Evolutionary conservation across 2,113 vertebrate genomes (phyloP), one percentile per base, ranked within the genome.

Genomic region (Recurvirostra avosetta): DNA sequence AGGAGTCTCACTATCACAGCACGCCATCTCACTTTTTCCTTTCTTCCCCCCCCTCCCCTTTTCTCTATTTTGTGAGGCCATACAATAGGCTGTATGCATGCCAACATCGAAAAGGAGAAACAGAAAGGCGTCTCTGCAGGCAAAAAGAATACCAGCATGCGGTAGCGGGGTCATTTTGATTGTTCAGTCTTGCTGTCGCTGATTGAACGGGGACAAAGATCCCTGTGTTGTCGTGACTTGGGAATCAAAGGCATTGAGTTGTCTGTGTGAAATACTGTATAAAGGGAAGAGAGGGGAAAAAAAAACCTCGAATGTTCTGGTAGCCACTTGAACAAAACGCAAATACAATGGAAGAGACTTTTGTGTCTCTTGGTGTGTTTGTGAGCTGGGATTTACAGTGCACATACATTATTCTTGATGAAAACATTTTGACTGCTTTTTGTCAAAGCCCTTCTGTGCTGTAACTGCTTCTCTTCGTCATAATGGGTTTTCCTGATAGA

Each of bases 401-500:
- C 55, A 38, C 40, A 34, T 65, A 29, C 17, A 20, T 97, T 89
- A 72, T 78, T 66, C 55, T 36, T 82, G 85, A 93, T 93, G 79
- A 95, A 96, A 96, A 90, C 8, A 1, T 74, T 95, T 90, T 88
- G 90, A 91, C 77, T 81, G 87, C 75, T 80, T 90, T 94, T 95
- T 95, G 88, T 94, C 79, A 86, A 94, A 88, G 76, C 71, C 67
- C 56, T 81, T 90, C 90, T 86, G 77, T 75, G 91, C 82, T 92
- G 1, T 68, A 92, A 94, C 90, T 92, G 82, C 92, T 97, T 73
- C 84, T 97, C 53, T 94, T 95, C 86, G 62, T 89, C 73, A 75
- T 89, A 86, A 92, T 81, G 94, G 82, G 41, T 71, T 97, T 94
- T 88, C 41, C 90, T 94, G 92, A 95, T 92, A 73, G 91, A 90